Evolutionary conservation across 2,113 vertebrate species (phyloP).

Genomic region (Carassius carassius): DNA sequence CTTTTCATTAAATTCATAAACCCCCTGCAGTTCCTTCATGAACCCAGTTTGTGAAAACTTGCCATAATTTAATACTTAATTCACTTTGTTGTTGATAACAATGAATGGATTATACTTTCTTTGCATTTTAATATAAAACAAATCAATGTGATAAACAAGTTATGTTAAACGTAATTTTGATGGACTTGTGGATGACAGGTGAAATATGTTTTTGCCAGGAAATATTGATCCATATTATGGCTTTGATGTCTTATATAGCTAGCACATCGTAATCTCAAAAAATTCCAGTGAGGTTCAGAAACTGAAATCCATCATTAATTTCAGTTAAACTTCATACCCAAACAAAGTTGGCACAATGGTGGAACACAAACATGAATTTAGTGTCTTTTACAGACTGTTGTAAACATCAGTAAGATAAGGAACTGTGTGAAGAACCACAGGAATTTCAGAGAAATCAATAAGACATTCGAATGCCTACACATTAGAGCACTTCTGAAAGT

Average conservation of each 20-base stretch:
- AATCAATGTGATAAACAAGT: too few species aligned
- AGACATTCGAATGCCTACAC: not conserved
- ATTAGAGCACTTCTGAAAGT: not conserved
- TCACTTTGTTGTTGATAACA: too few species aligned
- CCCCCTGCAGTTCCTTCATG: too few species aligned
- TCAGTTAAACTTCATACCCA: not conserved
- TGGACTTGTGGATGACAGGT: not conserved
- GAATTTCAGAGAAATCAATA: not conserved
- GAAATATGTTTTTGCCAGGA: not conserved
- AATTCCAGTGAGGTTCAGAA: not conserved
- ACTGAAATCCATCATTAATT: not conserved
- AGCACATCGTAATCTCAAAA: not conserved
- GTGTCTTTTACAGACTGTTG: conserved; percentile 6
- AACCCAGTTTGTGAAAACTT: too few species aligned
- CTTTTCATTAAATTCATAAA: too few species aligned
- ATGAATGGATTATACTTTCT: too few species aligned
- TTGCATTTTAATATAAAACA: too few species aligned
- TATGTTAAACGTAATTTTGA: not conserved
- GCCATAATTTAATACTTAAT: too few species aligned
- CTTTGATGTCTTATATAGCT: not conserved
- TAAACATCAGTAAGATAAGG: not conserved
- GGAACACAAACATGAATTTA: conserved; percentile 10
- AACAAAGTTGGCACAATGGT: not conserved
- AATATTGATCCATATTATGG: not conserved
- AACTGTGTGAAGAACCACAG: not conserved